Base-by-base conservation (phyloP, 2,113 vertebrate species). In the Puffinus mauretanicus region DNA sequence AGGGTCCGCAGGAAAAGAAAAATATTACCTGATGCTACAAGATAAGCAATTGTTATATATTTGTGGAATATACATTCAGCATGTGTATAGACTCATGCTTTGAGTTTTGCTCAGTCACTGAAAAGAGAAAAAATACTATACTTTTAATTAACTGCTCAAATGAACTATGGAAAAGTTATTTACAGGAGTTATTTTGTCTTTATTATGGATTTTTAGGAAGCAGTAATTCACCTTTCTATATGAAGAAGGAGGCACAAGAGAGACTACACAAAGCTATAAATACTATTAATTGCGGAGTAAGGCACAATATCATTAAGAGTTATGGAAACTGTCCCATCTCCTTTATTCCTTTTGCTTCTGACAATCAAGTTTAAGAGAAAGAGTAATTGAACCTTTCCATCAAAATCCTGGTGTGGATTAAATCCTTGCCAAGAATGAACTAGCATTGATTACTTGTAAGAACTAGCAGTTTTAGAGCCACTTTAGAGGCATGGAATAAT, bases 321-420 rank as follows among this genome's bases (percentile, higher is more conserved):
- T 86, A 95, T 84, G 12, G 46, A 82, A 78, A 92, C 46, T 62
- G 49, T 87, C 70, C 32, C 34, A 52, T 84, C 49, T 88, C 73
- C 76, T 89, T 80, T 71, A 88, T 54, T 82, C 49, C 32, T 47
- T 90, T 91, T 57, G 46, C 65, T 88, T 95, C 85, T 92, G 84
- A 80, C 85, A 94, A 93, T 73, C 46, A 91, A 77, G n/a, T 91
- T 92, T 86, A 95, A 95, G 89, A 96, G 46, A 85, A 92, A 75
- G 47, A 82, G 46, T 93, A 93, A 96, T 84, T 47, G 24, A 73
- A 71, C 71, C 71, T 92, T 55, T 88, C 86, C 81, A 93, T 88
- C 91, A 96, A 77, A 92, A 95, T 29, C 82, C n/a, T 94, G 73
- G 44, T 44, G 49, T 70, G 80, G 76, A 93, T 93, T 92, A 91